phyloP scores from a whole-genome alignment of 92 coral and sea anemone genomes.

The Zoanthus sansibaricus region DNA sequence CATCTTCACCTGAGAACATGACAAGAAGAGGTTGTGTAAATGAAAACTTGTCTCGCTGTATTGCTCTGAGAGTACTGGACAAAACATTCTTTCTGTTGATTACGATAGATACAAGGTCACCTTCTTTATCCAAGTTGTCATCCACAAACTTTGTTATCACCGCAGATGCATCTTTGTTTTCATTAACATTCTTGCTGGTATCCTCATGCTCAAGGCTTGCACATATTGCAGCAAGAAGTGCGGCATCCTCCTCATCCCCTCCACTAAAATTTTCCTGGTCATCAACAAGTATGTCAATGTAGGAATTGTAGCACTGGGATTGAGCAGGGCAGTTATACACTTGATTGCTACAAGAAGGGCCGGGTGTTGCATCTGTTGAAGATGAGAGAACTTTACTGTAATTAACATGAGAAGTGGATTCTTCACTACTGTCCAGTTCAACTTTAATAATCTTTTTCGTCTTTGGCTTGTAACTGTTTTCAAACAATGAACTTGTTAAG shows the following conservation, averaged over 20 bases:
- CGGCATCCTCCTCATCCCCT: slow-evolving; percentile 6
- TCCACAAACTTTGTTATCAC: background rate
- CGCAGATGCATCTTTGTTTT: background rate
- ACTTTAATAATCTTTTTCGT: no score
- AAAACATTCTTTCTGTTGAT: slow-evolving; percentile 57
- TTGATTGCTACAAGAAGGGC: no score
- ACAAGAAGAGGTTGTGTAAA: slow-evolving; percentile 48
- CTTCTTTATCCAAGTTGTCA: background rate
- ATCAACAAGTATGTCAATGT: background rate
- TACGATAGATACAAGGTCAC: slow-evolving; percentile 22
- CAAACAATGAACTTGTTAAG: no score
- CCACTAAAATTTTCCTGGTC: background rate
- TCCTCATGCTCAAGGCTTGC: slow-evolving; percentile 15
- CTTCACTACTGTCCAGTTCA: no score
- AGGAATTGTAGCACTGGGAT: background rate
- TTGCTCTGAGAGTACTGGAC: slow-evolving; percentile 57
- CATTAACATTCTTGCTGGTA: background rate
- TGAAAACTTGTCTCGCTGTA: slow-evolving; percentile 54
- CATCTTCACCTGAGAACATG: slow-evolving; percentile 69
- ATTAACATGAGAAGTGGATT: no score
- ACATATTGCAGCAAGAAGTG: background rate
- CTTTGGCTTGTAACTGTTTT: no score
- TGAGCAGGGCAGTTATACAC: no score
- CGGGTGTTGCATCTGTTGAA: no score
- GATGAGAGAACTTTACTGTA: no score